Base-by-base conservation (phyloP, 1,140 invertebrate species). In the Olivierus martensii region DNA sequence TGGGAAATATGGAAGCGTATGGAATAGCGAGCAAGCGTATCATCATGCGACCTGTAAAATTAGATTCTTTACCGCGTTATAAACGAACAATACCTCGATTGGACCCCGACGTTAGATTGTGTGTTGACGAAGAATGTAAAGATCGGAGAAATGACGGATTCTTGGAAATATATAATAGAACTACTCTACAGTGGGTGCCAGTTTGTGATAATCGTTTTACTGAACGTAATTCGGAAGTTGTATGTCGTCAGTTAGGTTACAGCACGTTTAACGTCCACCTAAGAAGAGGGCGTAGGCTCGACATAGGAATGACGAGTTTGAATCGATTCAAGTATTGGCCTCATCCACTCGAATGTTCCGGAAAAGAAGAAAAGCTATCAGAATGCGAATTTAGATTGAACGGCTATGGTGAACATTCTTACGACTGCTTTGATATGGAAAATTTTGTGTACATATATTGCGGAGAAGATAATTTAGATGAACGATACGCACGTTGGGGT, bases 151-250 rank as follows among this genome's bases (percentile, higher is more conserved):
- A 59, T 42, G 69, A 77, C 59, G 80, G 80, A 10, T 99, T 97
- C 64, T 68, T 99, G 35, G 88, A 99, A 71, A 83, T 93, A 61
- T 98, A 87, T 66, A 99, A 99, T 67, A 75, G 73, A 50, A 97
- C 94, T 4, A 94, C 91, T 0, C 69, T 89, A 10, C 90, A 97
- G 66, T 97, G 92, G 90, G 85, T 95, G 38, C 88, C 95, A 0
- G 81, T 97, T 65, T 99, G 96, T 70, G 95, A 99, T 73, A 76
- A 77, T 46, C 75, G 90, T 51, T 99, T 99, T 66, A 94, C 88
- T 0, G 87, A 94, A 66, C 74, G 88, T 63, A 95, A 95, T 68
- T 89, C 88, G 3, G 81, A 92, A 74, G 90, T 98, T 1, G 87
- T 95, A 0, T 99, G 95, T 65, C 75, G 86, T 18, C 87, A 97